Base-by-base conservation (phyloP, 2,113 vertebrate species). In the Apodemus sylvaticus region DNA sequence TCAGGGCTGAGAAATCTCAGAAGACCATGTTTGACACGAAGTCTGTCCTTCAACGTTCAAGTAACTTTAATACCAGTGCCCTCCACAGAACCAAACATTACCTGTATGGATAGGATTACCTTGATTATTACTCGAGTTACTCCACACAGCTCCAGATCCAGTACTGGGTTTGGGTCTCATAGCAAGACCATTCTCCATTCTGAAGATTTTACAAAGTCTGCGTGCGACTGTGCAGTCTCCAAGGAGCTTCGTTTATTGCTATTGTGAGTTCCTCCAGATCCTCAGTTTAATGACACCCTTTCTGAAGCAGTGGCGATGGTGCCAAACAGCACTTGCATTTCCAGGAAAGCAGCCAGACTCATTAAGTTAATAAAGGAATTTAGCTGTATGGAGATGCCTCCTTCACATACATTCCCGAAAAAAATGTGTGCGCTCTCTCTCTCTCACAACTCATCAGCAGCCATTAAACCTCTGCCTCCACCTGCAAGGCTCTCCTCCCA, bases 271-370 rank as follows among this genome's bases (percentile, higher is more conserved):
- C 81, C 92, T 86, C 20, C 55, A 19, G 3, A 89, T 68, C 78
- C 94, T 93, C 73, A 36, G 31, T 78, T 95, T 79, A 86, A 92
- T 5, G 89, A 96, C 96, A 71, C 92, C 95, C 91, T 93, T 95
- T 93, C 95, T 68, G 90, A 94, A 97, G 90, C 83, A 87, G 96
- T 82, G 12, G 58, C 48, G 2, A 66, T 48, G 70, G 92, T 95
- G 94, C 94, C 96, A 95, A 97, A 90, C 0, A 55, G 94, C 95
- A 95, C 51, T 93, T 71, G 91, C 70, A 7, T 91, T 95, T 97
- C 96, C 87, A 97, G 97, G 96, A 98, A 96, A 14, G 93, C 73
- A 97, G 97, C 96, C 98, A 97, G 95, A 81, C 93, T 95, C 91
- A 73, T 96, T 97, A 96, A 97, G 93, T 94, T 87, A 91, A 97